These are phyloP conservation scores for Gryllus bimaculatus DNA, from an alignment of 1,140 invertebrate species.

Conservation along the genomic window DNA sequence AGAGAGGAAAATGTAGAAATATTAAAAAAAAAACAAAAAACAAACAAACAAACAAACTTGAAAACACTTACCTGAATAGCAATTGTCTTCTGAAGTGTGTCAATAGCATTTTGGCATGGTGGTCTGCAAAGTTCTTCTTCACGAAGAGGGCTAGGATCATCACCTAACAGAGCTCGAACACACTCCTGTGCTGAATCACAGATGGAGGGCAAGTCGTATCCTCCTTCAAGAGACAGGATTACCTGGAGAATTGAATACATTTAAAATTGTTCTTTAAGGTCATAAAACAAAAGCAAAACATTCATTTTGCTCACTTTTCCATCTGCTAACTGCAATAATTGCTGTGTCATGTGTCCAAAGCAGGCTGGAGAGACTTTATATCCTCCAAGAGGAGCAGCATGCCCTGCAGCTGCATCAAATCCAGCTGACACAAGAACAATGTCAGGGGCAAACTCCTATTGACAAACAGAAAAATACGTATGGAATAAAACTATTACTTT, in stretches of 20 bases:
- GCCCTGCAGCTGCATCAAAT: conserved; percentile 92
- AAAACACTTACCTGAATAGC: conserved; percentile 61
- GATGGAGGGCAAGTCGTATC: conserved; percentile 91
- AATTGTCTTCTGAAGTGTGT: conserved; percentile 79
- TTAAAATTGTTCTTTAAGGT: neutral
- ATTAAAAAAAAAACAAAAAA: too few relatives aligned
- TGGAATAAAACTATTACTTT: too few relatives aligned
- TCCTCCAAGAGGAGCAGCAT: conserved; percentile 87
- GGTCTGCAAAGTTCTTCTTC: conserved; percentile 66
- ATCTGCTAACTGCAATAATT: conserved; percentile 80
- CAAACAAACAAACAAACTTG: too few relatives aligned
- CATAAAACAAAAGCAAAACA: neutral
- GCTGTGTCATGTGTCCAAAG: conserved; percentile 94
- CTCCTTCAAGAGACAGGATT: conserved; percentile 84
- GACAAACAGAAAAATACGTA: neutral
- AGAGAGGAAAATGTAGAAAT: too few relatives aligned
- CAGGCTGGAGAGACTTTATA: conserved; percentile 88
- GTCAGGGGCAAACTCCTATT: conserved; percentile 82
- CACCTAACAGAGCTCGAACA: conserved; percentile 81
- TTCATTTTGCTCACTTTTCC: conserved; percentile 54
- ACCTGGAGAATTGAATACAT: conserved; percentile 36
- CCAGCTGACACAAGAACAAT: conserved; percentile 93
- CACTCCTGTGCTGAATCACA: conserved; percentile 97
- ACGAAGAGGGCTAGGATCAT: conserved; percentile 63
- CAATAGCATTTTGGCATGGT: conserved; percentile 75